Evolutionary conservation across 1,140 invertebrate genomes (phyloP).

Genomic region (Pogonomyrmex barbatus): DNA sequence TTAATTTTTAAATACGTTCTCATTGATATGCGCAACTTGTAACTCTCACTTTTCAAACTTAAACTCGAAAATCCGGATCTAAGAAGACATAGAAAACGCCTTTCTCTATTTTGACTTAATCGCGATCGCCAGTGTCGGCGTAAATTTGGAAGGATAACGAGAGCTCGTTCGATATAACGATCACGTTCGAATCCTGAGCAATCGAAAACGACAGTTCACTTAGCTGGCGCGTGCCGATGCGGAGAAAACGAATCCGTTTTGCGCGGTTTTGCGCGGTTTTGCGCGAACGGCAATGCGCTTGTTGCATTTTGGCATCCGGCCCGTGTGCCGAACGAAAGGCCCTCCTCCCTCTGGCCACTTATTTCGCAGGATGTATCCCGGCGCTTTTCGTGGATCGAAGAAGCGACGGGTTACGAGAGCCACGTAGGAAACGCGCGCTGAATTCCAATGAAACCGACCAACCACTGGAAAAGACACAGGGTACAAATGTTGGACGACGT

Average conservation of each 20-base stretch:
- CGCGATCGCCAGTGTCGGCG: not conserved
- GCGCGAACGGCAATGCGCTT: constrained; percentile 54
- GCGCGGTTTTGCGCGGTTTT: not conserved
- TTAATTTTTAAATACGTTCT: not conserved
- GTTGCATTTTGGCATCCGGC: constrained; percentile 70
- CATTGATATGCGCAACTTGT: not conserved
- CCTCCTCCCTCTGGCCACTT: not conserved
- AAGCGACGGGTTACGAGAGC: constrained; percentile 1
- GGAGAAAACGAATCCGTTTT: not conserved
- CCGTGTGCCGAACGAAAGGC: constrained; percentile 14
- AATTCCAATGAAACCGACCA: constrained; percentile 64
- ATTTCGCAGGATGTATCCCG: constrained; percentile 16
- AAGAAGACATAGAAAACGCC: not conserved
- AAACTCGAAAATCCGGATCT: not conserved
- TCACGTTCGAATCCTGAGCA: constrained; percentile 14
- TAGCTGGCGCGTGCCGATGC: constrained; percentile 11
- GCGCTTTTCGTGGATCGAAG: constrained; percentile 1
- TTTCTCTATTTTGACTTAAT: not conserved
- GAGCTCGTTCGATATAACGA: not conserved
- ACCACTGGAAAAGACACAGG: constrained; percentile 31
- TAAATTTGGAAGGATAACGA: constrained; percentile 14
- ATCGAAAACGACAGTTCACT: constrained; percentile 41
- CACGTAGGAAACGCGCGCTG: constrained; percentile 30
- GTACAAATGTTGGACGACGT: constrained; percentile 55
- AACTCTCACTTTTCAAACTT: not conserved